Conservation (phyloP, 2,888 invertebrate genomes). For the Epinotia nisella region DNA sequence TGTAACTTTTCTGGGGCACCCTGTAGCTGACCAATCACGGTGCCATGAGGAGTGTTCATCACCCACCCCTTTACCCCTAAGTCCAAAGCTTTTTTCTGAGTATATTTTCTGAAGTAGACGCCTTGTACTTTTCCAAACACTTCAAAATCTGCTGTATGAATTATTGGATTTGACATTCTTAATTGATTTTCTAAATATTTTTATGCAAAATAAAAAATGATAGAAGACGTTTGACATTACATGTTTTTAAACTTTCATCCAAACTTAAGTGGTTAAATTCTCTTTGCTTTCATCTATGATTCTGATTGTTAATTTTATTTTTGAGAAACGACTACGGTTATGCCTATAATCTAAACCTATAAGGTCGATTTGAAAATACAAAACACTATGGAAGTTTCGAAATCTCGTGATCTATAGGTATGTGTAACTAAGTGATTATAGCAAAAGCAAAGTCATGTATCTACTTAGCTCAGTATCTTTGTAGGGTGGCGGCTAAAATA, state of each 20-base stretch:
- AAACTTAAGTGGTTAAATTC: too few relatives aligned
- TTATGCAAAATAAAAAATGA: not conserved
- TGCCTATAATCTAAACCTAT: not conserved
- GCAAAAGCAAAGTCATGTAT: too few relatives aligned
- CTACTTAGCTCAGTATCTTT: too few relatives aligned
- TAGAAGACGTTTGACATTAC: not conserved
- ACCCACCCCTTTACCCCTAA: conserved; percentile 89
- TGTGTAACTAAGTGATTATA: too few relatives aligned
- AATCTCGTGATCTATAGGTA: too few relatives aligned
- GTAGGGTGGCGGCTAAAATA: too few relatives aligned
- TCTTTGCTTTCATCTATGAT: not conserved
- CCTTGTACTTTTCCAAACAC: conserved; percentile 87
- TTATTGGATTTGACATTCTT: conserved; percentile 54
- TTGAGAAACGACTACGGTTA: not conserved
- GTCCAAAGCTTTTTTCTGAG: conserved; percentile 85
- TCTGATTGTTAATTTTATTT: not conserved
- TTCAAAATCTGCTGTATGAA: conserved; percentile 81
- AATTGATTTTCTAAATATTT: conserved; percentile 8
- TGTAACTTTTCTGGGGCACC: conserved; percentile 83
- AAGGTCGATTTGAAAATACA: too few relatives aligned
- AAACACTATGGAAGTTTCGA: too few relatives aligned
- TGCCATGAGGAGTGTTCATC: conserved; percentile 88
- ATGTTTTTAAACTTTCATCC: not conserved
- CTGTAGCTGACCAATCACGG: conserved; percentile 88
- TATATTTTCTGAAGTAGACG: conserved; percentile 85